Percentiles rank a stretch among this genome's conserved stretches.
Conservation (phyloP, 2,888 invertebrate species). For the Nephrotoma flavescens region DNA sequence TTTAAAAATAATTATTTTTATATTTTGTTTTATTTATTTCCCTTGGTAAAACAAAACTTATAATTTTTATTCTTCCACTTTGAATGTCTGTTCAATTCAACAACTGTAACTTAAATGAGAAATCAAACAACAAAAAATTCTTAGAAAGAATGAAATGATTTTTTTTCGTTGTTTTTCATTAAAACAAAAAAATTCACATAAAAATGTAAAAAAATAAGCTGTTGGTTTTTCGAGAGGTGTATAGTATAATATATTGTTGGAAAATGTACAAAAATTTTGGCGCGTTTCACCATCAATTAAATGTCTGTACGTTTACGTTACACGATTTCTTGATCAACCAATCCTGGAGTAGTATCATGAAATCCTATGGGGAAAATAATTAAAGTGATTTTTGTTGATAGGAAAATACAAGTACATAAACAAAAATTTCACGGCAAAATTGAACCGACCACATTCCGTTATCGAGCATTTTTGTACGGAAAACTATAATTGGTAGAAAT, state of each 20-base stretch:
- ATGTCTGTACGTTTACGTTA: too few species aligned
- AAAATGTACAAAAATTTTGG: background rate
- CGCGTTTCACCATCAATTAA: too few species aligned
- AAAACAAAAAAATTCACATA: background rate
- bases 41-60: background rate
- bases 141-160: background rate
- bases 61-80: background rate
- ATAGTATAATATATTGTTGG: background rate
- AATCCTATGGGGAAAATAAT: too few species aligned
- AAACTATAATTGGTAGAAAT: too few species aligned
- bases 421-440: too few species aligned
- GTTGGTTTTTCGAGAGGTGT: background rate
- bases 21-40: background rate
- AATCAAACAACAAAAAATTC: background rate
- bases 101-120: background rate
- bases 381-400: too few species aligned
- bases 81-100: background rate
- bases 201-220: background rate
- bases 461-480: too few species aligned
- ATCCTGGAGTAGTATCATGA: too few species aligned
- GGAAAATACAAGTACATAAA: too few species aligned
- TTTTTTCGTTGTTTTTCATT: background rate
- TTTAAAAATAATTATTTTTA: background rate
- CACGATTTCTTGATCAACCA: too few species aligned
- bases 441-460: too few species aligned